Evolutionary conservation across 1,140 invertebrate species (phyloP).

Genomic region (Euschistus heros): DNA sequence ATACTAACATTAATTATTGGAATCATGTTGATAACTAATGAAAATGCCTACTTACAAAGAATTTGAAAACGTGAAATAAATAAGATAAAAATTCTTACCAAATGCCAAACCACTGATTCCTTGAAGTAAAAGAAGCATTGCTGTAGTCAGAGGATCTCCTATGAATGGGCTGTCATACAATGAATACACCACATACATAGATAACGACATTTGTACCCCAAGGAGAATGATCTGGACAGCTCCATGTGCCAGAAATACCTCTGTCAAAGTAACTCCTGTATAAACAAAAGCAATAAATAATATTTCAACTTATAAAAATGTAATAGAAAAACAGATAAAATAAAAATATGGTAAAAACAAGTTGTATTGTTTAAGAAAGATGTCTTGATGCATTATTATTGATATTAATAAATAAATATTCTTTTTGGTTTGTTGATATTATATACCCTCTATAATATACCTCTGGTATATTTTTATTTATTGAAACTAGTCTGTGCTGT

Average conservation of each 20-base stretch:
- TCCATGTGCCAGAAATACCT: conserved; percentile 27
- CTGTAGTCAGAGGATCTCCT: conserved; percentile 20
- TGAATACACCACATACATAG: conserved; percentile 25
- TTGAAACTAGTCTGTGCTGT: no score
- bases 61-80: neutral
- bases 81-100: conserved; percentile 23
- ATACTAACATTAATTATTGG: neutral
- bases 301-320: neutral
- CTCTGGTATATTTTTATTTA: no score
- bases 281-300: neutral
- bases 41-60: neutral
- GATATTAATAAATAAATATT: no score
- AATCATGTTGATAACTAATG: no score
- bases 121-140: conserved; percentile 25
- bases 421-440: no score
- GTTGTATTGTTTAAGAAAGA: neutral
- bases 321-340: neutral
- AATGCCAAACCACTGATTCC: conserved; percentile 27
- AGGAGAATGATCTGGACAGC: conserved; percentile 26
- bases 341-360: neutral
- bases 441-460: no score
- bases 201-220: conserved; percentile 22
- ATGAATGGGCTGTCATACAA: conserved; percentile 27
- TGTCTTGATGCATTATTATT: no score
- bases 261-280: conserved; percentile 28